Conservation (phyloP, 1,140 invertebrate genomes). For the Acyrthosiphon pisum region DNA sequence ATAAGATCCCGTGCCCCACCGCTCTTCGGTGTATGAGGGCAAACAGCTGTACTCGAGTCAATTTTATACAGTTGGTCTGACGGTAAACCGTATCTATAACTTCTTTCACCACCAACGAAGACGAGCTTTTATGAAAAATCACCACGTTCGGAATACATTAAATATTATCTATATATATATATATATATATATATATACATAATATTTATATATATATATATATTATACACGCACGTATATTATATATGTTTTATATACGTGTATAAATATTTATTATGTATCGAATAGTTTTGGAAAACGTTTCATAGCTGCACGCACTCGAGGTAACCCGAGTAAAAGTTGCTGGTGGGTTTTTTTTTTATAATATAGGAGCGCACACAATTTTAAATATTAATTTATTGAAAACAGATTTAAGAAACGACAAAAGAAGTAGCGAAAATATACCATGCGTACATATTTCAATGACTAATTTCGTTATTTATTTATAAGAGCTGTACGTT, state of each 20-base stretch:
- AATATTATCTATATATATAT: neutral
- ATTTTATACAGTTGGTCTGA: conserved; percentile 40
- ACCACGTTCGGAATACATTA: conserved; percentile 44
- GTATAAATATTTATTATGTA: conserved; percentile 45
- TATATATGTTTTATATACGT: neutral
- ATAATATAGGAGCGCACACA: too few relatives aligned
- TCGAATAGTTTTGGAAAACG: conserved; percentile 26
- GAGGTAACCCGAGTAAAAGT: neutral
- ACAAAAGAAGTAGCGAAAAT: neutral
- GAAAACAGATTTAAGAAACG: neutral
- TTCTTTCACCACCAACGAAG: neutral
- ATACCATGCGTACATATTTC: neutral
- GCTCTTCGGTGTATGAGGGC: neutral
- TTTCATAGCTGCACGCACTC: neutral
- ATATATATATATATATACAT: neutral
- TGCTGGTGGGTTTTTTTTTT: neutral
- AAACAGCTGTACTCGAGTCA: conserved; percentile 43
- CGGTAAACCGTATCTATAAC: conserved; percentile 33
- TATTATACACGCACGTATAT: neutral
- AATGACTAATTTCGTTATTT: conserved; percentile 5
- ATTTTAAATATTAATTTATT: conserved; percentile 19
- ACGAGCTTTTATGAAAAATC: conserved; percentile 51
- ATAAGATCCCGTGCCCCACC: neutral
- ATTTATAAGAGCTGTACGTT: neutral
- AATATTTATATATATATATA: too few relatives aligned